Evolutionary conservation across 2,113 vertebrate genomes (phyloP), one percentile per base, ranked within the genome.

Genomic region (Telmatochromis sp.): DNA sequence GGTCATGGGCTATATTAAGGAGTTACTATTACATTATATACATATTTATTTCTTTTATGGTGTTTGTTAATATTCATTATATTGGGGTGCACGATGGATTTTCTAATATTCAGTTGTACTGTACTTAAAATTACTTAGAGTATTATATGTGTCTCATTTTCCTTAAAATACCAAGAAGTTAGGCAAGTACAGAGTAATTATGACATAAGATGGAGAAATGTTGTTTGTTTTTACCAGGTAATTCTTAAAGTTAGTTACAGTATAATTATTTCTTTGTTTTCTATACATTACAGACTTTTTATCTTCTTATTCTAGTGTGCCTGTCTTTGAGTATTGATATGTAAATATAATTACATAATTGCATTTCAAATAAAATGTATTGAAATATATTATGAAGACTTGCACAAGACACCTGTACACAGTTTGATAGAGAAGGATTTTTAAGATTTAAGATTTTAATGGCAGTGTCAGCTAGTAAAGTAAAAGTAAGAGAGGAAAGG

Each of bases 381-480:
- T 65, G 60, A 35, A 65, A 35, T 35, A 35, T 65, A n/a, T 65
- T 65, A 65, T 65, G 17, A 65, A 65, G 60, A 35, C 31, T 35
- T 65, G 60, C 17, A 6, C 26, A 65, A n/a, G 88, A 86, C 73
- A 86, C 57, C 55, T 37, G 37, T 71, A 58, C 75, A 19, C 68
- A 90, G 45, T 83, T 51, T 33, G 51, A 85, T 63, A 14, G 23
- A 55, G 80, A 81, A 89, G 85, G 86, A 85, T 87, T 89, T 86
- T 86, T 83, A 82, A 89, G 58, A 85, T 86, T 88, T 86, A 63
- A 86, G 86, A 82, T 86, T 88, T 87, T 83, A 60, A 89, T 53
- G 82, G 87, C 84, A 80, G 80, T 79, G 53, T 91, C 89, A 65
- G 15, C 42, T 7, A 75, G 42, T 75, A 75, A 75, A 73, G 14